These are phyloP conservation scores for Vombatus ursinus DNA, from an alignment of 2,113 vertebrate species.

Conservation along the genomic window DNA sequence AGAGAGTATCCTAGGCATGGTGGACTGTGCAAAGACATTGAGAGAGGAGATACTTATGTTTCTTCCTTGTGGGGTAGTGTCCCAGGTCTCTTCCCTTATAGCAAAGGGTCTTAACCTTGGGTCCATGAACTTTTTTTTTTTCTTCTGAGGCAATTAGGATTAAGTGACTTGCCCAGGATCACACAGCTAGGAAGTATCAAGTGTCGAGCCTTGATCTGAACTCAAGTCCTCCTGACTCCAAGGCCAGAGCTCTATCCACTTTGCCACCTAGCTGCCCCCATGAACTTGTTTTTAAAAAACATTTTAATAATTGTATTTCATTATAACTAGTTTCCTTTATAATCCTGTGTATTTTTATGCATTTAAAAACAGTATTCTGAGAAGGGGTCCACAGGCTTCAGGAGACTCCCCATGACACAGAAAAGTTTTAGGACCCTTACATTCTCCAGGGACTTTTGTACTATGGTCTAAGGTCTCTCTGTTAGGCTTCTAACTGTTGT, in stretches of 20 bases:
- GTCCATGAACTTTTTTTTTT: background rate
- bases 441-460: background rate
- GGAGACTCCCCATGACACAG: background rate
- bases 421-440: background rate
- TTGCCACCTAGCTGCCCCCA: no score
- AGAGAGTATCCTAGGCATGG: background rate
- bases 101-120: background rate
- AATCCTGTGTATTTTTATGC: background rate
- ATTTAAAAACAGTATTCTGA: background rate
- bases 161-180: no score
- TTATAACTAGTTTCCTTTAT: background rate
- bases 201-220: no score
- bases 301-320: background rate
- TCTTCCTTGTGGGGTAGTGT: background rate
- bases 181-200: no score
- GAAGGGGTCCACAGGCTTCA: background rate
- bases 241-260: no score
- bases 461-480: background rate
- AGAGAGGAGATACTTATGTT: background rate
- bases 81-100: background rate
- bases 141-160: no score
- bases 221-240: no score
- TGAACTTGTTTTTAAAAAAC: background rate
- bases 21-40: background rate
- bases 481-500: background rate